Conservation (phyloP, 2,113 vertebrate species). For the Buteo buteo region DNA sequence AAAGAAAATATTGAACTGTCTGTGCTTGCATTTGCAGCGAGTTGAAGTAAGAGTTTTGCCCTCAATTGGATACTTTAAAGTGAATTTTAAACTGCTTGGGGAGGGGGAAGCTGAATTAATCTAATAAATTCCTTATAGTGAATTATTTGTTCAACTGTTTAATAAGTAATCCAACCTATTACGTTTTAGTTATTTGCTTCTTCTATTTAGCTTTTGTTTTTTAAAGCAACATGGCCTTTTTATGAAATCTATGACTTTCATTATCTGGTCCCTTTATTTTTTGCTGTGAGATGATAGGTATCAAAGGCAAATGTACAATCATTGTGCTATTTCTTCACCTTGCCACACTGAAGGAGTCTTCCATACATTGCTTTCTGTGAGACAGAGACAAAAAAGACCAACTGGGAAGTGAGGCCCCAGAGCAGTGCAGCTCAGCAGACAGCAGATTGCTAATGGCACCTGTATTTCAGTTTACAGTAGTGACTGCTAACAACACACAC, state of each 20-base stretch:
- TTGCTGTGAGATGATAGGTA: neutral
- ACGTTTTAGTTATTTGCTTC: neutral
- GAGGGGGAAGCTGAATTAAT: neutral
- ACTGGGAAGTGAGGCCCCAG: neutral
- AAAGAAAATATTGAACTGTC: conserved; percentile 34
- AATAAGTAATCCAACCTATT: neutral
- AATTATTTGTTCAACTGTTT: neutral
- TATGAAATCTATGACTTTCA: neutral
- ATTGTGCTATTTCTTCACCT: neutral
- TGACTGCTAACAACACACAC: conserved; percentile 8
- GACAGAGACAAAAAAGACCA: neutral
- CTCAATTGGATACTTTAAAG: neutral
- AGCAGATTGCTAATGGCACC: conserved; percentile 40
- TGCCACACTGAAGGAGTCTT: neutral
- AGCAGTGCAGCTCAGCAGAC: neutral
- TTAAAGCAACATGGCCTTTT: neutral
- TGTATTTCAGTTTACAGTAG: conserved; percentile 21
- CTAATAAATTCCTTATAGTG: neutral
- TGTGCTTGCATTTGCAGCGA: neutral
- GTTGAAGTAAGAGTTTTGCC: neutral
- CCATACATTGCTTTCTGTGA: neutral
- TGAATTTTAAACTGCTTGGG: neutral
- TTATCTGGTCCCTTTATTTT: neutral
- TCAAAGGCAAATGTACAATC: neutral
- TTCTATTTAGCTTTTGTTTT: neutral